These are phyloP conservation scores for Bombus affinis DNA, from an alignment of 1,140 invertebrate species.

Conservation along the genomic window DNA sequence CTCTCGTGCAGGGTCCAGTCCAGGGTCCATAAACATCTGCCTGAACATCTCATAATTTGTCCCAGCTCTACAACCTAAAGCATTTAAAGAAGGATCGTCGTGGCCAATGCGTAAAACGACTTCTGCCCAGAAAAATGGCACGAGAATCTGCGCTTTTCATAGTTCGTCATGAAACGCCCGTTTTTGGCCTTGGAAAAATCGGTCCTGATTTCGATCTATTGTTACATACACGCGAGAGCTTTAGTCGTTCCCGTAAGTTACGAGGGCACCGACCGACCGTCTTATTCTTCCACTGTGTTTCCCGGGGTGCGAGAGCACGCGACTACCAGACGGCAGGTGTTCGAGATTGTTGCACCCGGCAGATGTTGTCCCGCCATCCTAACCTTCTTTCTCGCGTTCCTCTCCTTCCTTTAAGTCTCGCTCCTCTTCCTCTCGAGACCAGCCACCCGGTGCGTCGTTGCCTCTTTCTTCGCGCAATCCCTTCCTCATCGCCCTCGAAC, in stretches of 20 bases:
- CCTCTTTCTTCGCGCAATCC: conserved; percentile 25
- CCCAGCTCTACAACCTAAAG: not conserved
- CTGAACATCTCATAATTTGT: not conserved
- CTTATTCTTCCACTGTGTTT: conserved; percentile 66
- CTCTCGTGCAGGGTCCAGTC: no score
- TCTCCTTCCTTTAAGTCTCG: conserved; percentile 42
- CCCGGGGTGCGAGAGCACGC: conserved; percentile 74
- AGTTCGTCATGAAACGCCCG: not conserved
- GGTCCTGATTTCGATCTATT: conserved; percentile 35
- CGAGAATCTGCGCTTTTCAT: not conserved
- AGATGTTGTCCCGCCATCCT: conserved; percentile 73
- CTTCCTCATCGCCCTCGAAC: conserved; percentile 29
- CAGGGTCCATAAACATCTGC: not conserved
- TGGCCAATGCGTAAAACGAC: not conserved
- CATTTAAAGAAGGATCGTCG: not conserved
- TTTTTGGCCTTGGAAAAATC: conserved; percentile 13
- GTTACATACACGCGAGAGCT: conserved; percentile 5
- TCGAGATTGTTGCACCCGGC: conserved; percentile 78
- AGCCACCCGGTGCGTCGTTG: conserved; percentile 35
- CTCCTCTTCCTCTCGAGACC: conserved; percentile 34
- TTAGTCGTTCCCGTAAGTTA: conserved; percentile 55
- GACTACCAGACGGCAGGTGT: conserved; percentile 80
- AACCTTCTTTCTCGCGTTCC: conserved; percentile 60
- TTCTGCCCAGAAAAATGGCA: not conserved
- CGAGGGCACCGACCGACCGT: conserved; percentile 64